These are phyloP conservation scores for Gnathonemus echidnorhynchus DNA, from an alignment of 2,113 vertebrate species.

Conservation along the genomic window DNA sequence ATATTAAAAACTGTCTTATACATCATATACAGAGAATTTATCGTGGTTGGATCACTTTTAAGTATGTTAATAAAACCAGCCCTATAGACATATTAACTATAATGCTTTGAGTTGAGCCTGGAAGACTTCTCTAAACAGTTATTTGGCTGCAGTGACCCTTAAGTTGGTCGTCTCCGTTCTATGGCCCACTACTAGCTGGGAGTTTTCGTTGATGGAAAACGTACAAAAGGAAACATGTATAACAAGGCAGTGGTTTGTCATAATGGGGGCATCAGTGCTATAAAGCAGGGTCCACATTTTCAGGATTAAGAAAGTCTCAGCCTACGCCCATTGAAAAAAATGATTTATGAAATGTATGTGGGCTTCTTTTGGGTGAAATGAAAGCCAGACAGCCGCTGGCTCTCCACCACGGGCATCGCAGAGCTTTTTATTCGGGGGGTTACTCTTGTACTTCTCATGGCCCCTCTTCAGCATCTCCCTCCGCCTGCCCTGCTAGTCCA, in stretches of 20 bases:
- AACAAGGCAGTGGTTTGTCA: neutral
- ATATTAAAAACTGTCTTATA: slow-evolving; percentile 27
- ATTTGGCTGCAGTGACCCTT: neutral
- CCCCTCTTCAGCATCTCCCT: neutral
- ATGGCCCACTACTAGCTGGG: neutral
- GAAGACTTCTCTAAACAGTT: neutral
- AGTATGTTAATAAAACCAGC: neutral
- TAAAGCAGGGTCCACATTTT: neutral
- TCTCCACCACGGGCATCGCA: neutral
- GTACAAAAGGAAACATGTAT: neutral
- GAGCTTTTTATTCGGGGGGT: neutral
- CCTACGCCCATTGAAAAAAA: neutral
- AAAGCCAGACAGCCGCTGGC: neutral
- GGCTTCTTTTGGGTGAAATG: neutral
- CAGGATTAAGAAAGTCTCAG: neutral
- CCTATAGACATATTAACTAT: neutral
- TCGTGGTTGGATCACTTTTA: neutral
- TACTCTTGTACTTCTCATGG: neutral
- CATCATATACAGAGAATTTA: slow-evolving; percentile 31
- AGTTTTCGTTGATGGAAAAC: neutral
- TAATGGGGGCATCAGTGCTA: neutral
- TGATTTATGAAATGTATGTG: neutral
- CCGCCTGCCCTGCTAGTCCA: neutral
- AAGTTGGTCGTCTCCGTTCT: neutral
- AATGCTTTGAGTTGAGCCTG: neutral